Base-by-base conservation (phyloP, 2,797 vertebrate genomes). In the Poecilia velifera region DNA sequence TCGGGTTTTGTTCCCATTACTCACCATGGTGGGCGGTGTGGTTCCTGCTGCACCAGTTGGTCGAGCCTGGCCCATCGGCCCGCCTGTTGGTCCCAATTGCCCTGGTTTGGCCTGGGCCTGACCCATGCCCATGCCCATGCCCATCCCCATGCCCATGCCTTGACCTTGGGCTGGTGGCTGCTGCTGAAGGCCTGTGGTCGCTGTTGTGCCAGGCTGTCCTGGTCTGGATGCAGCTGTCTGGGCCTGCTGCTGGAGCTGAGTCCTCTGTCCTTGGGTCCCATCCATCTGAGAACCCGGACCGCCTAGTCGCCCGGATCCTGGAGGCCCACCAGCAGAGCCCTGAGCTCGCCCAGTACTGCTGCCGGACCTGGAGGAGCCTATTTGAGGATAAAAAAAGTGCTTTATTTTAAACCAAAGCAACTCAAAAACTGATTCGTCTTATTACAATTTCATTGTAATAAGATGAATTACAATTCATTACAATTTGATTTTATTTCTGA, bases 241-340 rank as follows among this genome's bases (percentile, higher is more conserved):
- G 77, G 93, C 89, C 90, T 96, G 95, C 74, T 96, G 96, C 83
- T 96, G 95, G 76, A 96, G 92, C 90, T 95, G 95, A 25, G 94
- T 92, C 89, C 95, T 94, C 83, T 96, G 95, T 80, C 94, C 93
- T 20, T 80, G 87, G 74, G 83, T 62, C 9, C 87, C 90, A 4
- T 96, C 95, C 25, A 86, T 90, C 83, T 95, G 95, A 41, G 95
- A 90, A 47, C 89, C 90, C 18, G 91, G 90, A 84, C 88, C 94
- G 0, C 90, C 86, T 82, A 96, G 96, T 68, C 96, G 88, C 18
- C 92, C 93, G 36, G 93, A 91, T 76, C 94, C 94, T 1, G 89
- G 64, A 49, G 93, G 86, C 20, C 93, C 95, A 22, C 90, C 86
- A 7, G 89, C 22, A 4, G 92, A 80, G 0, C 95, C 93, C 0